Percentiles rank a stretch among this genome's conserved stretches.
These are phyloP conservation scores for Lagocephalus sceleratus DNA, from an alignment of 2,797 vertebrate genomes.

Conservation along the genomic window DNA sequence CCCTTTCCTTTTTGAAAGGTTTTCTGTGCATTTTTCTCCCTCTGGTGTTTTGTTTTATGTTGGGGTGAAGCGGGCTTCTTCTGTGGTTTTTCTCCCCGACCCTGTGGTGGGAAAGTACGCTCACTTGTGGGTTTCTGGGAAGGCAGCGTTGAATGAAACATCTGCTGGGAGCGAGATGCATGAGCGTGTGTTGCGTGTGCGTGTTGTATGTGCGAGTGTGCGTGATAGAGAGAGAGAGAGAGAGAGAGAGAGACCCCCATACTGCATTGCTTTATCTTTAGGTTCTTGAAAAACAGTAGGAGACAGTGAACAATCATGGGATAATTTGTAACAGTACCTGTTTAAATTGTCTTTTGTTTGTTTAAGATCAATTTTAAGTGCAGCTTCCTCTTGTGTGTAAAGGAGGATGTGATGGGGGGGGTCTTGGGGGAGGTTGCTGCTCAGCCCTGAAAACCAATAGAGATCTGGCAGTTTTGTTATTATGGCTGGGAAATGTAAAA, in stretches of 20 bases:
- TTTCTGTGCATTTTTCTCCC: slow-evolving; percentile 75
- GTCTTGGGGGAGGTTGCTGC: no score
- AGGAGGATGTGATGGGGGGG: no score
- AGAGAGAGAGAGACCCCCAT: slow-evolving; percentile 44
- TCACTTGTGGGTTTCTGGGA: slow-evolving; percentile 84
- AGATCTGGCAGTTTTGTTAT: no score
- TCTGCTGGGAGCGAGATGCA: slow-evolving; percentile 80
- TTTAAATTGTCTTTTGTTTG: no score
- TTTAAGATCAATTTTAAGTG: no score
- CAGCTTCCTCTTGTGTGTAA: no score
- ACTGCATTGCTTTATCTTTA: slow-evolving; percentile 47
- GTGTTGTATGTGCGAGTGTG: slow-evolving; percentile 33
- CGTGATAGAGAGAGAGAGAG: slow-evolving; percentile 12
- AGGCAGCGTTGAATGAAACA: slow-evolving; percentile 80
- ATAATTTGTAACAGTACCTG: no score
- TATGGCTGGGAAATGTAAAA: no score
- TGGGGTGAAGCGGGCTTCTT: slow-evolving; percentile 79
- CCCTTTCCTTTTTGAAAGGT: slow-evolving; percentile 72
- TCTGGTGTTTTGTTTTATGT: slow-evolving; percentile 84
- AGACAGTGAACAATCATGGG: slow-evolving; percentile 1
- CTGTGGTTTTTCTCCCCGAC: slow-evolving; percentile 81
- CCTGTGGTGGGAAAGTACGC: slow-evolving; percentile 82
- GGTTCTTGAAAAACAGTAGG: slow-evolving; percentile 35
- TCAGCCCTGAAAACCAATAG: no score
- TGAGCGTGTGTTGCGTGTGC: slow-evolving; percentile 45